These are phyloP conservation scores for Ancistrus triradiatus DNA, from an alignment of 2,113 vertebrate species.

Conservation along the genomic window DNA sequence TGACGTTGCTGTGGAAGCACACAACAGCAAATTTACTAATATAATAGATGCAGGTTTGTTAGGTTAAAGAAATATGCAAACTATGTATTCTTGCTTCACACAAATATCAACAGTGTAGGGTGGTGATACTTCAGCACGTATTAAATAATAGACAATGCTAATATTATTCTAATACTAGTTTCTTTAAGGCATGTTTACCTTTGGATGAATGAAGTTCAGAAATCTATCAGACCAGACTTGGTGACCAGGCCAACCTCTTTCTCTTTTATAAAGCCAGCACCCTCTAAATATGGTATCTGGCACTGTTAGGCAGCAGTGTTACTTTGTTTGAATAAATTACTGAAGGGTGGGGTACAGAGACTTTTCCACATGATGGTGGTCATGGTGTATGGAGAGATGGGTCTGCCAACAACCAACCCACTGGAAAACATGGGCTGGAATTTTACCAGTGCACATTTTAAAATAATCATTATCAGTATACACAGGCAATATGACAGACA, in stretches of 20 bases:
- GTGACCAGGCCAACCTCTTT: neutral
- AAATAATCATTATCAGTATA: no score
- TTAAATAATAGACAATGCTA: neutral
- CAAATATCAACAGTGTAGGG: no score
- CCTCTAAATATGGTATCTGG: conserved; percentile 33
- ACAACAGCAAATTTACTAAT: neutral
- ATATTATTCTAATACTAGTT: neutral
- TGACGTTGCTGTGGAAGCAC: neutral
- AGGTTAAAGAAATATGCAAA: neutral
- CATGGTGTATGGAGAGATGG: neutral
- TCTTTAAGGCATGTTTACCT: conserved; percentile 22
- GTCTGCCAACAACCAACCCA: conserved; percentile 7
- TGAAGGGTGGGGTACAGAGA: conserved; percentile 27
- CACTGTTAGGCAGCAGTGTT: conserved; percentile 22
- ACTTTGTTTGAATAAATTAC: conserved; percentile 21
- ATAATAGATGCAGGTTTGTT: neutral
- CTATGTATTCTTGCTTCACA: neutral
- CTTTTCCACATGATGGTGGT: conserved; percentile 22
- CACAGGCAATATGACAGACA: no score
- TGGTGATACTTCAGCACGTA: no score
- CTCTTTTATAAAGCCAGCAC: conserved; percentile 33
- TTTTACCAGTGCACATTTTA: no score
- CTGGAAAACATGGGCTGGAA: no score
- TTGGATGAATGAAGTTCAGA: conserved; percentile 18
- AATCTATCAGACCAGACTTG: no score